phyloP scores from a whole-genome alignment of 2,113 vertebrate species.

The Amphilophus citrinellus region DNA sequence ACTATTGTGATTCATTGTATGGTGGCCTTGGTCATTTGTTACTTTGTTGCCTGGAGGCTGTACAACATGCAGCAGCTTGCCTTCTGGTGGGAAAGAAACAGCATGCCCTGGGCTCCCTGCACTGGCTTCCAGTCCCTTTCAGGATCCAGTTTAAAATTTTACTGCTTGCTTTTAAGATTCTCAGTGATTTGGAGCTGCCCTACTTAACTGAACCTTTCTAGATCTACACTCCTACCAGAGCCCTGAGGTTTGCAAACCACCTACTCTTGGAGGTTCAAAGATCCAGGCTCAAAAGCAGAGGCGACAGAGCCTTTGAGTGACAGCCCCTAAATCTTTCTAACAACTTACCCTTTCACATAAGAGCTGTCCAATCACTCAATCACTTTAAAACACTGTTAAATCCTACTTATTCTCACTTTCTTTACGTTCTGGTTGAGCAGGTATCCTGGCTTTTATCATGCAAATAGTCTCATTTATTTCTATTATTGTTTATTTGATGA shows the following conservation, averaged over 20 bases:
- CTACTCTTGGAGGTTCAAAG: not conserved
- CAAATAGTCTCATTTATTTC: not conserved
- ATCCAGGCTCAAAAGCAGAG: not conserved
- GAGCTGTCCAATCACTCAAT: no score
- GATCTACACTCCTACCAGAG: no score
- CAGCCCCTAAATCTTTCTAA: no score
- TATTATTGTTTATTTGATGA: not conserved
- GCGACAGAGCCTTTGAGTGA: no score
- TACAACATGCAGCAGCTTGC: not conserved
- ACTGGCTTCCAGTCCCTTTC: not conserved
- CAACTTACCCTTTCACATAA: no score
- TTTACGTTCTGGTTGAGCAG: not conserved
- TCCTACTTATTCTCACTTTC: no score
- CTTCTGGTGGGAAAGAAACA: not conserved
- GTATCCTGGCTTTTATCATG: not conserved
- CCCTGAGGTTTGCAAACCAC: not conserved
- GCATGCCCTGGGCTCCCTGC: not conserved
- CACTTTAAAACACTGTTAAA: no score
- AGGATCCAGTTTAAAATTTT: not conserved
- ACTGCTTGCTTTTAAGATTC: not conserved
- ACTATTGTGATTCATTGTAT: not conserved
- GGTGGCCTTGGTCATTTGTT: rapidly evolving
- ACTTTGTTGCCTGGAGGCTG: not conserved
- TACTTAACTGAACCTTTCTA: not conserved
- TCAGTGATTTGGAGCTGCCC: rapidly evolving